These are phyloP conservation scores for Thecophora atra DNA, from an alignment of 2,888 invertebrate genomes.

Conservation along the genomic window DNA sequence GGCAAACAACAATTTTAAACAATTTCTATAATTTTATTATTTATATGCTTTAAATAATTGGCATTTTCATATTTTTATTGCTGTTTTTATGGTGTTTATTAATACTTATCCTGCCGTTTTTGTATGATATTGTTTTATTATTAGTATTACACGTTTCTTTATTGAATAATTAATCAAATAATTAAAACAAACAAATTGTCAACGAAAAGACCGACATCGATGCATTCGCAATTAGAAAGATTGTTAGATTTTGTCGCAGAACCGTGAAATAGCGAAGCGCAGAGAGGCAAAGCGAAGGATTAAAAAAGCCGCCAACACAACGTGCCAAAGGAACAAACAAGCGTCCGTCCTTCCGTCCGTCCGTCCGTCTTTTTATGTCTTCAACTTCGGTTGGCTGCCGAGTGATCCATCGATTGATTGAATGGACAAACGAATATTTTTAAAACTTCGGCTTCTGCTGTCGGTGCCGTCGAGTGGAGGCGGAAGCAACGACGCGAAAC, in stretches of 20 bases:
- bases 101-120: too few species aligned
- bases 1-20: too few species aligned
- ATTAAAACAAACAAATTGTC: not conserved
- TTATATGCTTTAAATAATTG: too few species aligned
- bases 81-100: too few species aligned
- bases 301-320: not conserved
- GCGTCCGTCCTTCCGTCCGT: not conserved
- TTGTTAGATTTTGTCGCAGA: conserved; percentile 1
- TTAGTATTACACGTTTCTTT: too few species aligned
- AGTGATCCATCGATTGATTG: not conserved
- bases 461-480: not conserved
- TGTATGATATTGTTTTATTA: too few species aligned
- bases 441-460: not conserved
- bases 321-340: not conserved
- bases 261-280: conserved; percentile 2
- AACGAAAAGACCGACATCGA: not conserved
- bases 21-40: too few species aligned
- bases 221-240: conserved; percentile 1
- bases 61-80: too few species aligned
- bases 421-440: not conserved
- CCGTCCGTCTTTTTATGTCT: not conserved
- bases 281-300: not conserved
- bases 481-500: not conserved
- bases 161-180: too few species aligned
- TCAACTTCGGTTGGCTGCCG: not conserved